Base-by-base conservation (phyloP, 2,113 vertebrate species). In the Epinephelus cyanopodus region DNA sequence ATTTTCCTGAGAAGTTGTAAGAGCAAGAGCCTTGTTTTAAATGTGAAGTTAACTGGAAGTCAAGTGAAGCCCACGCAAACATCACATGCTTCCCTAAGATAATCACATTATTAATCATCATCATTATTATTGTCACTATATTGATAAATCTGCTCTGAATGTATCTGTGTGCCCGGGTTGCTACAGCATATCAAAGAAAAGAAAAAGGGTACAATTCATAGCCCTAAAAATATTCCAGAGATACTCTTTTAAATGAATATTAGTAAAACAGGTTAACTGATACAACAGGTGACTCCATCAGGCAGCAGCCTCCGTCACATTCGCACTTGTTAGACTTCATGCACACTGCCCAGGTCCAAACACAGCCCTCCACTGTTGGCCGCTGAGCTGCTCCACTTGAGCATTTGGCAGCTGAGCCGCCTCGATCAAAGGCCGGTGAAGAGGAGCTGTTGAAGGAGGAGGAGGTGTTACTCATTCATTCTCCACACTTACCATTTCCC, bases 1-100 rank as follows among this genome's bases (percentile, higher is more conserved):
- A 90, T 94, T 96, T 94, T 96, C 95, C 95, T 96, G 95, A 95
- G 94, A 94, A 92, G 88, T 93, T 85, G 74, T 81, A 79, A 88
- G 73, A 92, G 82, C 80, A 82, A 89, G 65, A 89, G 87, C 86
- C 74, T 88, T 77, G 83, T 85, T 91, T 93, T 84, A 58, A 39
- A 84, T 91, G 83, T 89, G 74, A 90, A 85, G 81, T 85, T 76
- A 77, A 74, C 66, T 69, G 42, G 71, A 82, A 88, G 82, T 88
- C 83, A 87, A 1, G 29, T 79, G 70, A 83, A 92, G 81, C 57
- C 66, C 57, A 17, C 83, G 60, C 74, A 54, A 45, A 50, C 74
- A 47, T 73, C 74, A 83, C 74, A 74, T 58, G 60, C 87, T 79
- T 87, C 76, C 83, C 77, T 81, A 90, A 89, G 88, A 85, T 85